phyloP scores from a whole-genome alignment of 1,140 invertebrate genomes.

The Probaryconus sp. region DNA sequence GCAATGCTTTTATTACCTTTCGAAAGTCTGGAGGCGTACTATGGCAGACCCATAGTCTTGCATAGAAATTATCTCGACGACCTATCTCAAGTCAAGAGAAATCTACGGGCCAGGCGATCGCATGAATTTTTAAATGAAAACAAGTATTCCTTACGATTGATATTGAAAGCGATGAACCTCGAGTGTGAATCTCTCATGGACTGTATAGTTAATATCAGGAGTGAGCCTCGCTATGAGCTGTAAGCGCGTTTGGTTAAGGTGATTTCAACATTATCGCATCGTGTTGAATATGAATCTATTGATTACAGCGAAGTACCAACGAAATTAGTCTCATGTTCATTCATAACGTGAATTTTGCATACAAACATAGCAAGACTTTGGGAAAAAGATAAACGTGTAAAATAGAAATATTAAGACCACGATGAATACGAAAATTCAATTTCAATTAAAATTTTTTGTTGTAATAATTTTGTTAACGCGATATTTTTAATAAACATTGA shows the following conservation, averaged over 20 bases:
- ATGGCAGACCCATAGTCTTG: slow-evolving; percentile 26
- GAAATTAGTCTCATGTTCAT: slow-evolving; percentile 15
- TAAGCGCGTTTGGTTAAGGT: slow-evolving; percentile 16
- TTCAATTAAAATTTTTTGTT: too few relatives aligned
- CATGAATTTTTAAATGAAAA: slow-evolving; percentile 42
- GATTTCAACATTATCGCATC: slow-evolving; percentile 18
- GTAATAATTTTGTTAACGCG: too few relatives aligned
- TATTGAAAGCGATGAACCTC: slow-evolving; percentile 32
- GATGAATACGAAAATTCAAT: too few relatives aligned
- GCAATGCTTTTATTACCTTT: slow-evolving; percentile 1
- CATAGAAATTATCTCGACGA: slow-evolving; percentile 39
- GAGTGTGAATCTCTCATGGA: slow-evolving; percentile 9
- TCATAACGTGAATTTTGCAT: slow-evolving; percentile 5
- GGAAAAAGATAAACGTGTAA: not conserved
- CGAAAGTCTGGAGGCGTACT: slow-evolving; percentile 25
- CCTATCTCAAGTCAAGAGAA: not conserved
- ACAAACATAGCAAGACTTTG: not conserved
- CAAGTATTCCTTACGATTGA: slow-evolving; percentile 30
- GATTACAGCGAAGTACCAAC: slow-evolving; percentile 10
- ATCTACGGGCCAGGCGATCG: slow-evolving; percentile 2
- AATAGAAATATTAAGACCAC: too few relatives aligned
- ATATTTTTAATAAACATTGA: too few relatives aligned
- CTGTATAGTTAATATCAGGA: slow-evolving; percentile 15
- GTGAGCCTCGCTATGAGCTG: not conserved
- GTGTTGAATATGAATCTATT: slow-evolving; percentile 25